Evolutionary conservation across 2,888 invertebrate genomes (phyloP).

Genomic region (Sphaerophoria rueppellii): DNA sequence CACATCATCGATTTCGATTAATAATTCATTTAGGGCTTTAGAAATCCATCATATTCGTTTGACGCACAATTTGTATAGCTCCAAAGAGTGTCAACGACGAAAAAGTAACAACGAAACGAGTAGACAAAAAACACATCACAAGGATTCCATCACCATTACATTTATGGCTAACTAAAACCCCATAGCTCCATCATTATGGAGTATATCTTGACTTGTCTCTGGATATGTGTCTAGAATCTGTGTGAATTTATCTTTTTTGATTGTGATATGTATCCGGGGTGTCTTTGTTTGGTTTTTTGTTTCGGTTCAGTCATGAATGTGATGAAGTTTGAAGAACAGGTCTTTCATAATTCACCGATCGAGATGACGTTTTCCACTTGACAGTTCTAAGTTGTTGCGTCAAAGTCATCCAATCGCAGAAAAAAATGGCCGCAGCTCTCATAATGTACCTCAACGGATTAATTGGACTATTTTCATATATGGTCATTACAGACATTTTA

Average conservation of each 20-base stretch:
- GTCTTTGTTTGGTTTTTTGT: neutral
- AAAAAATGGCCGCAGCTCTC: conserved; percentile 44
- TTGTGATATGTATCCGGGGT: conserved; percentile 57
- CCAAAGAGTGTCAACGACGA: conserved; percentile 66
- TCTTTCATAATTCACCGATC: conserved; percentile 16
- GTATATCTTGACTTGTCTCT: neutral
- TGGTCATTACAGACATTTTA: conserved; percentile 68
- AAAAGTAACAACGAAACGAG: conserved; percentile 30
- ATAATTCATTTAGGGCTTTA: conserved; percentile 71
- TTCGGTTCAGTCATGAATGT: neutral
- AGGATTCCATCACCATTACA: conserved; percentile 68
- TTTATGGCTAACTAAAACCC: conserved; percentile 47
- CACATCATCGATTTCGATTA: conserved; percentile 64
- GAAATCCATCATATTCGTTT: conserved; percentile 73
- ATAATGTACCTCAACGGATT: conserved; percentile 74
- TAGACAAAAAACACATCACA: conserved; percentile 58
- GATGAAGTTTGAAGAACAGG: conserved; percentile 39
- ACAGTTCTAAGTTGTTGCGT: conserved; percentile 31
- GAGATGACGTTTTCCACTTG: conserved; percentile 20
- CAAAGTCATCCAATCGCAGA: neutral
- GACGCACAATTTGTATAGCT: conserved; percentile 73
- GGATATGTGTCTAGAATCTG: neutral
- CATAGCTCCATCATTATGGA: conserved; percentile 13
- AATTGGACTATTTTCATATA: conserved; percentile 74
- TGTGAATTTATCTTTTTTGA: conserved; percentile 47